Evolutionary conservation across 1,140 invertebrate genomes (phyloP).

Genomic region (Yoshiicerus persimilis): DNA sequence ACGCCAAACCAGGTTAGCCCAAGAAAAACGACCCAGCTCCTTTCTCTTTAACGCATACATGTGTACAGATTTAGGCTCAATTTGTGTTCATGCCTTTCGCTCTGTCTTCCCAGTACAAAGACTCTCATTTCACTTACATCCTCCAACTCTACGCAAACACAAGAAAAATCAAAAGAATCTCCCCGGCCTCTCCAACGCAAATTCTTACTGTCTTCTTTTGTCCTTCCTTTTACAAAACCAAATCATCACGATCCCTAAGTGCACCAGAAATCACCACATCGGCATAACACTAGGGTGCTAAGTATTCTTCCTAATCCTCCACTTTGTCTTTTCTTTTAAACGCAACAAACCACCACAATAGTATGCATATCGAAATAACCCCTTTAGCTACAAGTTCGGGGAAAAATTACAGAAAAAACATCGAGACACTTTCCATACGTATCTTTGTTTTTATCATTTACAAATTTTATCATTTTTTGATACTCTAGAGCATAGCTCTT

Average conservation of each 20-base stretch:
- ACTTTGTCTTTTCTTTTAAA: neutral
- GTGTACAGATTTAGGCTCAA: neutral
- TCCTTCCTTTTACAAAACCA: neutral
- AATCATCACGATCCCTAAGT: neutral
- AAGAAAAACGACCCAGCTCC: neutral
- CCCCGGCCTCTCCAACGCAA: neutral
- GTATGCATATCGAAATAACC: neutral
- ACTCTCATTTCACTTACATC: slow-evolving; percentile 4
- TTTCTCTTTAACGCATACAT: neutral
- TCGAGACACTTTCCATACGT: too few species aligned
- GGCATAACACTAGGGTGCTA: neutral
- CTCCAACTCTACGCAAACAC: neutral
- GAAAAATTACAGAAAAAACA: too few species aligned
- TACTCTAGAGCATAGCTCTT: too few species aligned
- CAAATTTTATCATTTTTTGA: too few species aligned
- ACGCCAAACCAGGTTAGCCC: neutral
- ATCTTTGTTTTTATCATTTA: too few species aligned
- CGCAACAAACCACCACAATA: neutral
- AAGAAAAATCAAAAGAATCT: slow-evolving; percentile 2
- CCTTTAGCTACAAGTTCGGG: too few species aligned
- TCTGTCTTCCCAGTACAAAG: too few species aligned
- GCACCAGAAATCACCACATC: neutral
- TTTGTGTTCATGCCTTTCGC: neutral
- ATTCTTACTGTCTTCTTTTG: neutral
- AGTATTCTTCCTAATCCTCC: neutral